Conservation (phyloP, 2,113 vertebrate species). For the Microtus richardsoni region DNA sequence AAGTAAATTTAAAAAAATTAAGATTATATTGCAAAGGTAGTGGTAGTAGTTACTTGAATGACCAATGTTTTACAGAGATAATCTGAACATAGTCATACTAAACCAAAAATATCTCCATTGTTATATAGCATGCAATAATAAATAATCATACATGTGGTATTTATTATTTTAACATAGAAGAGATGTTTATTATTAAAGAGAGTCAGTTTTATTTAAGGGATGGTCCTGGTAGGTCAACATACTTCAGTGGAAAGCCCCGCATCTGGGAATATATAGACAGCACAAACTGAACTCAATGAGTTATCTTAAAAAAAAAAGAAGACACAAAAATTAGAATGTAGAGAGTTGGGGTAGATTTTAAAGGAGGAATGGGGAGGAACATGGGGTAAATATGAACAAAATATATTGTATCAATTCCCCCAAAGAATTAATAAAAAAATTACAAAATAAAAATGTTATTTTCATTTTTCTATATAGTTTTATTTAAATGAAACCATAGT, state of each 20-base stretch:
- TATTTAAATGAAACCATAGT: neutral
- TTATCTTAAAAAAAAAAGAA: neutral
- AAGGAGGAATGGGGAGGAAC: neutral
- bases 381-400: neutral
- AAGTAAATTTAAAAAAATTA: neutral
- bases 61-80: neutral
- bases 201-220: neutral
- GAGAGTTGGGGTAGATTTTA: neutral
- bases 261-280: neutral
- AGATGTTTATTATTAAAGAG: neutral
- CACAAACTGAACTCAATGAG: neutral
- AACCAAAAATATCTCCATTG: neutral
- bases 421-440: neutral
- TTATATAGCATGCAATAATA: neutral
- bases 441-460: neutral
- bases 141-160: neutral
- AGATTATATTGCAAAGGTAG: neutral
- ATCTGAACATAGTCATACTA: neutral
- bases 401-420: neutral
- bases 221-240: neutral
- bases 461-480: neutral
- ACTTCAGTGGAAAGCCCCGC: neutral
- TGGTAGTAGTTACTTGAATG: neutral
- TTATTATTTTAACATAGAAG: neutral
- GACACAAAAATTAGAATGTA: neutral